Evolutionary conservation across 2,797 vertebrate genomes (phyloP).

Genomic region (Hylomyscus alleni): DNA sequence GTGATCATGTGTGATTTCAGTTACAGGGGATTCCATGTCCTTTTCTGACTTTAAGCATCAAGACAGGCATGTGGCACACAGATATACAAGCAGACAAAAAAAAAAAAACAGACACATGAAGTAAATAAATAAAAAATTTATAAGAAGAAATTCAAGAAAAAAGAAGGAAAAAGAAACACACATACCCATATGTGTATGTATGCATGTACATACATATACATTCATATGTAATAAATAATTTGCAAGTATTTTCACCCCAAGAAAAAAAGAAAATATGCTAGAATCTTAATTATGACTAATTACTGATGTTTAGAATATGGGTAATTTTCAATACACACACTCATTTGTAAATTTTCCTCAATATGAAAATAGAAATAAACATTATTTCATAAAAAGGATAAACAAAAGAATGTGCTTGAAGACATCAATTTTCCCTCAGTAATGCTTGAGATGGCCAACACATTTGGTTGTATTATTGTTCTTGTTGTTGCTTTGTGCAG

Average conservation of each 20-base stretch:
- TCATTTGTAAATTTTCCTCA: background rate
- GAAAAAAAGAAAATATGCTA: background rate
- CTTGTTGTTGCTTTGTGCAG: constrained; percentile 17
- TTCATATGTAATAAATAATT: background rate
- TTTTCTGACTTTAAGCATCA: background rate
- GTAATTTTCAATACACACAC: background rate
- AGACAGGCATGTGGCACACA: background rate
- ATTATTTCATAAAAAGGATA: background rate
- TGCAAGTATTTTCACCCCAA: background rate
- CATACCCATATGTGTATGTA: background rate
- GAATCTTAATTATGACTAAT: background rate
- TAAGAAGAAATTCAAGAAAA: background rate
- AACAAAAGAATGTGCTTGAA: background rate
- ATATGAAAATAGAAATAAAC: background rate
- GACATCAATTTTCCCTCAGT: background rate
- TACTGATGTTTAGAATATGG: background rate
- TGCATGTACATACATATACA: background rate
- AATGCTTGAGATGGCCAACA: background rate
- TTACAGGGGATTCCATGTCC: background rate
- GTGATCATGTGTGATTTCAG: background rate
- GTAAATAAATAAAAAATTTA: background rate
- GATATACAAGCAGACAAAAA: background rate
- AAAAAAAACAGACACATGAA: background rate
- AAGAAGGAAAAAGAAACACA: background rate
- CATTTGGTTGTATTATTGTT: background rate